Evolutionary conservation across 2,113 vertebrate species (phyloP).

Genomic region (Anhinga anhinga): DNA sequence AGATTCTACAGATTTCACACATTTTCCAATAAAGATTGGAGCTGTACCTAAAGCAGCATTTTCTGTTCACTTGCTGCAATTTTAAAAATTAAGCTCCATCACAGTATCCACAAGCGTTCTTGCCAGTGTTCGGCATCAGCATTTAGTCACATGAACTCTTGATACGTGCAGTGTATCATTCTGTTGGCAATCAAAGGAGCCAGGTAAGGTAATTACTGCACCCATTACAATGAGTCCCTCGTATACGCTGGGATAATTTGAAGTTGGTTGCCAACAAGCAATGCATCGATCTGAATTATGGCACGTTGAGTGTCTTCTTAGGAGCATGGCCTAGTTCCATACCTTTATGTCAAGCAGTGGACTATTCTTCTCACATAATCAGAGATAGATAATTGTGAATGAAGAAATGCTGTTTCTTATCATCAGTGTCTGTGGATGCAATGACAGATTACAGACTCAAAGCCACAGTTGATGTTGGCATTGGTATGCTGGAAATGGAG

Average conservation of each 20-base stretch:
- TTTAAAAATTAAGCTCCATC: not conserved
- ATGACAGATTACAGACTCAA: not conserved
- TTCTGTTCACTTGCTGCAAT: not conserved
- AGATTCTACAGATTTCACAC: not conserved
- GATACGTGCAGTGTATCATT: not conserved
- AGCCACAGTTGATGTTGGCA: not conserved
- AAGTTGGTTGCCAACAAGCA: not conserved
- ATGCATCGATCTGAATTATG: fast-evolving
- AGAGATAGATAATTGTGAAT: not conserved
- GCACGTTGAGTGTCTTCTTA: not conserved
- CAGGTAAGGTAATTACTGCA: not conserved
- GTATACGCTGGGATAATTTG: not conserved
- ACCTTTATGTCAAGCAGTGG: not conserved
- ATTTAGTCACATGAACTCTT: not conserved
- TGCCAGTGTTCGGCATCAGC: not conserved
- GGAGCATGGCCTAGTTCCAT: not conserved
- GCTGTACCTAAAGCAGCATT: not conserved
- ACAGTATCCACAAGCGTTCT: not conserved
- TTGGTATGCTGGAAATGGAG: not conserved
- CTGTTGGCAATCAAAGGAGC: not conserved
- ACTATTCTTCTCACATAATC: not conserved
- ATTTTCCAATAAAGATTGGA: not conserved
- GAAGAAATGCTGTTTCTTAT: not conserved
- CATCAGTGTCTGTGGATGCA: not conserved
- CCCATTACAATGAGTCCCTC: not conserved